These are phyloP conservation scores for Darevskia mixta DNA, from an alignment of 2,797 vertebrate species.

Conservation along the genomic window DNA sequence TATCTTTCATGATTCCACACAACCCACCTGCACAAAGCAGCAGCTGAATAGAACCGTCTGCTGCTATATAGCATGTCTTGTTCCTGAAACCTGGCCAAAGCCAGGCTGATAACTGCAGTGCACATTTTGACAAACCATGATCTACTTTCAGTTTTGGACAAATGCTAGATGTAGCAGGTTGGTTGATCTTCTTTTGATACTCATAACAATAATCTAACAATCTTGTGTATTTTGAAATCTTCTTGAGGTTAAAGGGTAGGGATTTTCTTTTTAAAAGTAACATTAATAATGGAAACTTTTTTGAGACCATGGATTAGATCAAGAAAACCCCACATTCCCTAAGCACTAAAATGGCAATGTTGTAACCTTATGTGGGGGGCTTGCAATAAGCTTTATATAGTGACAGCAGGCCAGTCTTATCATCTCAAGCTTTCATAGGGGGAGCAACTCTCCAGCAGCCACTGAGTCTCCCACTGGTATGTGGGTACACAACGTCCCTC, in stretches of 20 bases:
- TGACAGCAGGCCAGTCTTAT: neutral
- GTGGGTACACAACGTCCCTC: neutral
- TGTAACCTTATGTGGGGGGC: neutral
- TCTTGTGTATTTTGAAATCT: neutral
- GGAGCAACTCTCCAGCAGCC: neutral
- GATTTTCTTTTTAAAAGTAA: neutral
- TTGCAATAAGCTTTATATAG: neutral
- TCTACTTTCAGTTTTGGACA: neutral
- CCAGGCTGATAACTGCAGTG: neutral
- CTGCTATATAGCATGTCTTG: neutral
- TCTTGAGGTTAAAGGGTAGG: neutral
- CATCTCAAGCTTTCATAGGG: neutral
- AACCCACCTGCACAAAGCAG: too few species aligned
- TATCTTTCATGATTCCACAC: neutral
- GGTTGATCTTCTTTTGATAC: neutral
- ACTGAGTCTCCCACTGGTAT: neutral
- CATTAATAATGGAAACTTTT: neutral
- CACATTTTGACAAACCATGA: neutral
- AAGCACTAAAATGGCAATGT: neutral
- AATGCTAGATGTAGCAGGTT: neutral
- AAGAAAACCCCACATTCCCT: neutral
- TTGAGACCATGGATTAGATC: neutral
- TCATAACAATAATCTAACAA: too few species aligned
- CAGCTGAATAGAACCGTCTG: neutral
- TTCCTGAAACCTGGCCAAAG: neutral